Percentiles rank a stretch among this genome's conserved stretches.
Evolutionary conservation across 2,113 vertebrate genomes (phyloP).

Genomic region (Neogale vison): DNA sequence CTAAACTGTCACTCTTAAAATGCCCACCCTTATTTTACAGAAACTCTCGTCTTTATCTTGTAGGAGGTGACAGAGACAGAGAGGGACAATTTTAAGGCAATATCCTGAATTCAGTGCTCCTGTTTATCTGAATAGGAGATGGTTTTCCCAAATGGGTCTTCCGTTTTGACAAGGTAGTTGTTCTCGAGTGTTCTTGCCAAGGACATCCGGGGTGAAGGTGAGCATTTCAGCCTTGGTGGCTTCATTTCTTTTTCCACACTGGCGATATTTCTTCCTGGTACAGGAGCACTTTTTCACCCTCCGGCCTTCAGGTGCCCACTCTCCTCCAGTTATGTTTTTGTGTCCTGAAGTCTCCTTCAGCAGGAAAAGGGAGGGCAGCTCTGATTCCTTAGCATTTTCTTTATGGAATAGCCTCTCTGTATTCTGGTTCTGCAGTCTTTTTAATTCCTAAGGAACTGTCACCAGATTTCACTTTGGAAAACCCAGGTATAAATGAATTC

Average conservation of each 20-base stretch:
- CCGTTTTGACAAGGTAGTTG: neutral
- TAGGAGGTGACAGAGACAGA: neutral
- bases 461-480: neutral
- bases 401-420: neutral
- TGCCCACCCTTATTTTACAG: neutral
- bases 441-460: neutral
- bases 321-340: neutral
- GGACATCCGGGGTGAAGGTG: neutral
- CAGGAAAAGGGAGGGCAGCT: neutral
- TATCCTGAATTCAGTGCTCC: neutral
- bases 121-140: neutral
- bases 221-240: neutral
- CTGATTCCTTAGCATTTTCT: neutral
- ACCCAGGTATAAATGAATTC: neutral
- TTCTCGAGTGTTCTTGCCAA: neutral
- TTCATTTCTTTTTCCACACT: neutral
- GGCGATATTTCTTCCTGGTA: neutral
- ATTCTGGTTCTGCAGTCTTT: neutral
- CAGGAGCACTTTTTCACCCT: neutral
- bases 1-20: neutral
- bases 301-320: neutral
- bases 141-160: neutral
- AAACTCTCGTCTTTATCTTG: neutral
- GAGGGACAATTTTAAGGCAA: neutral
- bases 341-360: neutral